Evolutionary conservation across 92 coral and sea anemone genomes (phyloP).

Genomic region (Palythoa grandiflora): DNA sequence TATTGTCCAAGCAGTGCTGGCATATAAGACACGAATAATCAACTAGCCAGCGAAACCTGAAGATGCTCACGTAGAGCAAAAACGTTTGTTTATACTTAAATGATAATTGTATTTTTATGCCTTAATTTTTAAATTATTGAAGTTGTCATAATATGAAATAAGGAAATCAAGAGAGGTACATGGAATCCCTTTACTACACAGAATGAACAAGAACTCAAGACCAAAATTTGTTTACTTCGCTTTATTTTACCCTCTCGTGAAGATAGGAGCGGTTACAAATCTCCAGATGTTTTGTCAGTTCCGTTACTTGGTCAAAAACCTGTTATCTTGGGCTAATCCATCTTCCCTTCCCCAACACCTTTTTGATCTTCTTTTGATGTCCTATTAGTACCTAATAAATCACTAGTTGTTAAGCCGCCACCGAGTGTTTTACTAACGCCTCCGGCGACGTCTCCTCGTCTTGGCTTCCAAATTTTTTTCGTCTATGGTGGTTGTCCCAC

Average conservation of each 20-base stretch:
- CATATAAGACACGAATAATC: no score
- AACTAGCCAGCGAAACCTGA: no score
- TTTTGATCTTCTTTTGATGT: slow-evolving; percentile 9
- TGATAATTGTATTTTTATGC: no score
- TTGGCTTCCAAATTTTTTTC: slow-evolving; percentile 51
- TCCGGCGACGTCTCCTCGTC: slow-evolving; percentile 35
- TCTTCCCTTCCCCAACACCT: slow-evolving; percentile 46
- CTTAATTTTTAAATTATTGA: no score
- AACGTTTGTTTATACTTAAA: no score
- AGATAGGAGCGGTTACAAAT: slow-evolving; percentile 28
- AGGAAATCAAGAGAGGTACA: no score
- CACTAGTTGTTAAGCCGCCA: background rate
- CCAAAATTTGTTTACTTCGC: background rate
- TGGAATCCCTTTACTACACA: no score
- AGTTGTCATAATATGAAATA: no score
- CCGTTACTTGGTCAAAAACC: slow-evolving; percentile 16
- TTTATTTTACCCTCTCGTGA: slow-evolving; percentile 37
- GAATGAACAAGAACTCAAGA: no score
- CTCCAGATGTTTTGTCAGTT: slow-evolving; percentile 5
- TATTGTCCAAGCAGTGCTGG: no score
- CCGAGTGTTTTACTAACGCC: slow-evolving; percentile 45
- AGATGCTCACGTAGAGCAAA: no score
- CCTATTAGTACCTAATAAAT: slow-evolving; percentile 39
- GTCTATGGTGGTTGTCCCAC: slow-evolving; percentile 49
- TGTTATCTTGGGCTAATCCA: slow-evolving; percentile 28